Evolutionary conservation across 1,140 invertebrate genomes (phyloP), one percentile per base, ranked within the genome.

Genomic region (Probaryconus sp.): DNA sequence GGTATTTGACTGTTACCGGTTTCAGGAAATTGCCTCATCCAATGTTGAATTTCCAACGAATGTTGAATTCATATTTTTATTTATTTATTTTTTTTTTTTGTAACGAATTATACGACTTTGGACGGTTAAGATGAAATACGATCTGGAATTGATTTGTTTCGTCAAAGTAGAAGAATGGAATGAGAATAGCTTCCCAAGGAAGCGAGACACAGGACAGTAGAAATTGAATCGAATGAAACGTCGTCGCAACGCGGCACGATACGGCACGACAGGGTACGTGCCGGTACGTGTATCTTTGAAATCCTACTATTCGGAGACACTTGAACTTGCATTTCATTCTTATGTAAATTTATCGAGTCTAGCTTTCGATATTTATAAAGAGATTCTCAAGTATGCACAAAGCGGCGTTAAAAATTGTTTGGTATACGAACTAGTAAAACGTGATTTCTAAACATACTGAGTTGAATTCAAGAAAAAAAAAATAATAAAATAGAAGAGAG

Each of bases 201-300:
- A 33, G 21, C 1, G n/a, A 47, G 37, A 30, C 13, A 10, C n/a
- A 31, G 48, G 60, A 69, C 43, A 58, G 21, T n/a, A 24, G 10
- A 48, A 24, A 55, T 26, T 28, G 6, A 38, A 58, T 21, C 28
- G 14, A 58, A 51, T 10, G 50, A 28, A 45, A 35, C 68, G 71
- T 81, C 71, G 77, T 80, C 77, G 77, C 78, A 65, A 69, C 69
- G 50, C 69, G 81, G 79, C 77, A 80, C 80, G 61, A 42, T 69
- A 37, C 68, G 79, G 38, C 48, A 70, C 65, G 38, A 71, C 35
- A 76, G 64, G 80, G 76, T 78, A 82, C 79, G 77, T 77, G 60
- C 61, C 61, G 63, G 74, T 67, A 76, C 74, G 67, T 48, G 35
- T 3, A 35, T 45, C 51, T 53, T 56, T 48, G 17, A 55, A 48